Evolutionary conservation across 1,140 invertebrate genomes (phyloP), one percentile per base, ranked within the genome.

Genomic region (Onthophagus taurus): DNA sequence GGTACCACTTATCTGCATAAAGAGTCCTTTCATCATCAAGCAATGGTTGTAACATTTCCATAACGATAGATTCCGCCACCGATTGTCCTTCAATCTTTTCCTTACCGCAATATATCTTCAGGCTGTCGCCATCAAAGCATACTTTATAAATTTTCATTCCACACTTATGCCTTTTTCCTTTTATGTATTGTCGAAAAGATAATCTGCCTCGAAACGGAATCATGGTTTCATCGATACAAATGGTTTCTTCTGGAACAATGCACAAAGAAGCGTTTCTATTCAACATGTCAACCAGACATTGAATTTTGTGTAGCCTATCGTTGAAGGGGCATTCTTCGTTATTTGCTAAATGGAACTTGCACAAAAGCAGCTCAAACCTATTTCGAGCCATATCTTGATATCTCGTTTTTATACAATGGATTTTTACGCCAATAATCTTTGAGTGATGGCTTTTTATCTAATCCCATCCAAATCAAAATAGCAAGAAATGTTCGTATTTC

Each of bases 1-100:
- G 64, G 34, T 69, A 67, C 34, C 51, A 70, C 49, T 68, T 67
- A 42, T 70, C 63, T 0, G 57, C 57, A 31, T 50, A 54, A 3
- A 71, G 3, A 6, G 57, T 57, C 26, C 65, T 55, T 11, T 59
- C 57, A 38, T 55, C 46, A 45, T 57, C 42, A 23, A 57, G 31
- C 21, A 59, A 16, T 26, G 45, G 34, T 31, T 50, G 35, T 16
- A 54, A 44, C 16, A 58, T 37, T 34, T 20, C 48, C 17, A 45
- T 18, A 12, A 49, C 42, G 34, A 49, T 26, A 17, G 11, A 20
- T 9, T 21, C 17, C 9, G 46, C 24, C 12, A 39, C 38, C 31
- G 4, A 21, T 31, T 13, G 12, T 35, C 13, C 30, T 16, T 14
- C 12, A 5, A 11, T 19, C n/a, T 39, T 42, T 16, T 47, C 30